Conservation (phyloP, 2,797 vertebrate species). For the Danionella dracula region DNA sequence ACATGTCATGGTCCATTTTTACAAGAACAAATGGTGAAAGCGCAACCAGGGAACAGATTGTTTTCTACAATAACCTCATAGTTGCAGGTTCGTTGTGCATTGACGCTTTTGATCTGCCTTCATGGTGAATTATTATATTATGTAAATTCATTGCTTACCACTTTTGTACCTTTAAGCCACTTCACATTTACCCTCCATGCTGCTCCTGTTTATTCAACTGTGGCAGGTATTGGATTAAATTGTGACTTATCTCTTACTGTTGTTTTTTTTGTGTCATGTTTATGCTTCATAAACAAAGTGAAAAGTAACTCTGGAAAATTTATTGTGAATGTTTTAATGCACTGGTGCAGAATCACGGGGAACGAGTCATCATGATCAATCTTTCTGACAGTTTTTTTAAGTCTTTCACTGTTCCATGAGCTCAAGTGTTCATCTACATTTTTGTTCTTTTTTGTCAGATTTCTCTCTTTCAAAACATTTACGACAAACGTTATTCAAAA, state of each 20-base stretch:
- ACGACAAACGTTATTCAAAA: too few species aligned
- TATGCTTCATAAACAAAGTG: not conserved
- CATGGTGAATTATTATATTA: not conserved
- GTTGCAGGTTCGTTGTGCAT: too few species aligned
- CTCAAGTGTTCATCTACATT: not conserved
- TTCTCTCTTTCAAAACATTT: too few species aligned
- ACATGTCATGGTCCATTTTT: too few species aligned
- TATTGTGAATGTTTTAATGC: not conserved
- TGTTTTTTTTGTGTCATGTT: not conserved
- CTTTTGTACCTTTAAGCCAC: not conserved
- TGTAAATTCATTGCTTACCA: not conserved
- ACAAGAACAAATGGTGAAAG: too few species aligned
- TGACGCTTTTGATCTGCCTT: not conserved
- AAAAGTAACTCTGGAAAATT: not conserved
- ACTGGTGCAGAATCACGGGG: not conserved
- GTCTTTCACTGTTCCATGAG: not conserved
- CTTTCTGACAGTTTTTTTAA: not conserved
- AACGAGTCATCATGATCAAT: not conserved
- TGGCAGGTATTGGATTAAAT: not conserved
- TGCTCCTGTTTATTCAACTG: not conserved
- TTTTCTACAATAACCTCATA: too few species aligned
- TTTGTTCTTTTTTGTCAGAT: too few species aligned
- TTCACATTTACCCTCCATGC: not conserved
- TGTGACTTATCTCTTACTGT: not conserved
- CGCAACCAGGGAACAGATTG: too few species aligned